Percentiles rank a stretch among this genome's conserved stretches.
Evolutionary conservation across 2,888 invertebrate genomes (phyloP).

Genomic region (Caenorhabditis sulstoni): DNA sequence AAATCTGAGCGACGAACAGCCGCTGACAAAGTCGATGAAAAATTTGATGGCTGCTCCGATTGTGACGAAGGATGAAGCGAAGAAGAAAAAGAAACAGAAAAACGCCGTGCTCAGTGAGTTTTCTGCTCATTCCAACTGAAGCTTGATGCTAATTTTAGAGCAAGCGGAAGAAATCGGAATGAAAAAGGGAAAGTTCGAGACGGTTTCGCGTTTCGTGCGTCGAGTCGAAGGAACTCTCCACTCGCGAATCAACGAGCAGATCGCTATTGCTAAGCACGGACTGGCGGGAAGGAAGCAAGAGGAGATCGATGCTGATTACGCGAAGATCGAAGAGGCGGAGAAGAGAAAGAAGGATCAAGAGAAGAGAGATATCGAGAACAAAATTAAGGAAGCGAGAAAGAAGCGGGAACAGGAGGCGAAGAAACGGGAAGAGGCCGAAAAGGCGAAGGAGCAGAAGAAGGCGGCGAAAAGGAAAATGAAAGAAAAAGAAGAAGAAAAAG

Average conservation of each 20-base stretch:
- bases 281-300: conserved; percentile 64
- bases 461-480: conserved; percentile 37
- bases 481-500: conserved; percentile 36
- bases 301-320: conserved; percentile 66
- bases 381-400: conserved; percentile 58
- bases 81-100: conserved; percentile 59
- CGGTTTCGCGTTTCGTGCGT: conserved; percentile 52
- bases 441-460: conserved; percentile 35
- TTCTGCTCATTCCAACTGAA: not conserved
- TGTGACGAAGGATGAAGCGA: conserved; percentile 39
- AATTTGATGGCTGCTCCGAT: conserved; percentile 46
- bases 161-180: conserved; percentile 61
- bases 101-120: conserved; percentile 58
- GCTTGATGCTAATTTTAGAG: conserved; percentile 56
- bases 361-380: conserved; percentile 62
- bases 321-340: conserved; percentile 63
- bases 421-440: conserved; percentile 35
- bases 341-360: conserved; percentile 62
- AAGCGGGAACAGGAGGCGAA: conserved; percentile 48
- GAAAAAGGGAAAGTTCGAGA: conserved; percentile 62
- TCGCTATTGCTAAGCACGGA: conserved; percentile 64
- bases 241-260: conserved; percentile 51
- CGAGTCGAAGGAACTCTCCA: conserved; percentile 55
- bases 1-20: conserved; percentile 59
- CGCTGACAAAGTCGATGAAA: conserved; percentile 55